Evolutionary conservation across 2,888 invertebrate species (phyloP), one percentile per base, ranked within the genome.

Genomic region (Euphydryas editha): DNA sequence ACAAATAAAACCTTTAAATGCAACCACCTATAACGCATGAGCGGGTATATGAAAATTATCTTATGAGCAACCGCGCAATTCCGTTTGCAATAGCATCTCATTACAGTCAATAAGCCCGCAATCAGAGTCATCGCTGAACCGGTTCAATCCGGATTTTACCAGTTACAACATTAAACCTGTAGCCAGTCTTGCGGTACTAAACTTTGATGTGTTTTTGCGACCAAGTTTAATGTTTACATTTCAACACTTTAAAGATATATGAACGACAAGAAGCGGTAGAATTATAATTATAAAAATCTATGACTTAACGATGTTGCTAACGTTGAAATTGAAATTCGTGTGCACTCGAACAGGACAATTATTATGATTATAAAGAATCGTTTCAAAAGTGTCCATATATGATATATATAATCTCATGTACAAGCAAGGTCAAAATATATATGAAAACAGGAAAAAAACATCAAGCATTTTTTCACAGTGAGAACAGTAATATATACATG

Each of bases 111-210:
- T 73, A 67, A 73, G 68, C 55, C 66, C 65, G 68, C 73, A 67
- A 72, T 71, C 73, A 62, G 67, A 69, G 65, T 49, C 49, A 69
- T 62, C 60, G 60, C 39, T 20, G 47, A 62, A 71, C 68, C 62
- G 66, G 72, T 68, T 71, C 39, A 7, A 55, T 63, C 68, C 67
- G 68, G 70, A 68, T 71, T 62, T 57, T 51, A 49, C 71, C 70
- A 47, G 64, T 72, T 72, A 60, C 74, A 69, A 78, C 76, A 77
- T 79, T 79, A 78, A 71, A 73, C 72, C 68, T 69, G 69, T 58
- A 69, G n/a, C 68, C 46, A 60, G 64, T 72, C 51, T 64, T 64
- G 58, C 65, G 62, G 70, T 60, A 59, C 59, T 62, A 56, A 47
- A 58, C 61, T 67, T 67, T 62, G 58, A 67, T 62, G 46, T 37